phyloP scores from a whole-genome alignment of 2,113 vertebrate genomes.

The Alexandromys fortis region DNA sequence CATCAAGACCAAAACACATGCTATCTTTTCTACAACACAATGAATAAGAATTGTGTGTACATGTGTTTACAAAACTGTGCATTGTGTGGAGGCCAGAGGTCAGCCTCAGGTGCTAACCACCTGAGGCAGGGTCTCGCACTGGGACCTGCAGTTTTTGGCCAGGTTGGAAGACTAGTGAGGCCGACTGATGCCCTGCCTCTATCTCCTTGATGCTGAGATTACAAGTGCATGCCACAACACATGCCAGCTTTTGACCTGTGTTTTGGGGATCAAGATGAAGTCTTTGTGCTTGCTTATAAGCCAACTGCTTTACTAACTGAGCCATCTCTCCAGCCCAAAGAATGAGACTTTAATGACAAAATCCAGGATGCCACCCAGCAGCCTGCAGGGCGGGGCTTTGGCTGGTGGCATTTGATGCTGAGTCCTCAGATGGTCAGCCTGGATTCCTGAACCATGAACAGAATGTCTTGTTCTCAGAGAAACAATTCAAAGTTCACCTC shows the following conservation, averaged over 20 bases:
- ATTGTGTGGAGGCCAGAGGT: not conserved
- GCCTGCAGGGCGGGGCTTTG: fast-evolving
- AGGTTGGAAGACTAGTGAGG: not conserved
- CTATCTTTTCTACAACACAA: not conserved
- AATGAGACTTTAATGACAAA: not conserved
- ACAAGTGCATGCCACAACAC: too few relatives aligned
- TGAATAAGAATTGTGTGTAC: not conserved
- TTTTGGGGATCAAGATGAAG: not conserved
- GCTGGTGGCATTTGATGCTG: fast-evolving
- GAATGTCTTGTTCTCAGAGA: not conserved
- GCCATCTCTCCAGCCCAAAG: not conserved
- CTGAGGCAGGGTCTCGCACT: not conserved
- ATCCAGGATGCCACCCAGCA: fast-evolving
- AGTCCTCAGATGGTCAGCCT: not conserved
- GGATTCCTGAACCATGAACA: not conserved
- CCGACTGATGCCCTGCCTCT: not conserved
- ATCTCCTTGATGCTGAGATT: not conserved
- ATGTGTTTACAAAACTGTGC: not conserved
- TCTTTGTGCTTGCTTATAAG: not conserved
- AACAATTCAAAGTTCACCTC: not conserved
- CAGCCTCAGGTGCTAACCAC: not conserved
- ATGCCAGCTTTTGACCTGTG: not conserved
- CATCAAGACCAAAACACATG: not conserved
- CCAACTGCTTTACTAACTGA: not conserved
- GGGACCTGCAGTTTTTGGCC: not conserved